phyloP scores from a whole-genome alignment of 2,888 invertebrate species.

The Melipona beecheii region DNA sequence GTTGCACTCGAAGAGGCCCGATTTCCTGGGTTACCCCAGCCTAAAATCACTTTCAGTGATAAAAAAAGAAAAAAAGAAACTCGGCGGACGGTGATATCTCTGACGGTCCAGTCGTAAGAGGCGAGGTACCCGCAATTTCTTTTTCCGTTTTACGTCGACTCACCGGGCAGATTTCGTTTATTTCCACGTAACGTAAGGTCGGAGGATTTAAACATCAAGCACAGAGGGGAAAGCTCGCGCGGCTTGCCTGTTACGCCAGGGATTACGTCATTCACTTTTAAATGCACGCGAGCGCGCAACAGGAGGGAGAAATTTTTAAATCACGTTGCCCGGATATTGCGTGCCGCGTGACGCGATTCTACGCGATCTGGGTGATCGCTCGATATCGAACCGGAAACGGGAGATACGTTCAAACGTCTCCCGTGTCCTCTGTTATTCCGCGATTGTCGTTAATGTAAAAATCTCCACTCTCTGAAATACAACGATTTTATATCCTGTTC shows the following conservation, averaged over 20 bases:
- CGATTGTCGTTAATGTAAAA: background rate
- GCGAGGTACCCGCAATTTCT: background rate
- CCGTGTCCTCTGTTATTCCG: background rate
- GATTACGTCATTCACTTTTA: constrained; percentile 48
- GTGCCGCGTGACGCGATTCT: background rate
- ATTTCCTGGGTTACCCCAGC: too few species aligned
- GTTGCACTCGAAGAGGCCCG: too few species aligned
- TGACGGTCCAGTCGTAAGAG: background rate
- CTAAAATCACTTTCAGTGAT: too few species aligned
- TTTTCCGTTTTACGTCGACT: background rate
- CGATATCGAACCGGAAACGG: constrained; percentile 24
- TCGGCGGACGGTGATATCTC: background rate
- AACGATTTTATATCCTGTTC: too few species aligned
- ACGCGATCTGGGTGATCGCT: constrained; percentile 19
- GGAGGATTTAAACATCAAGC: constrained; percentile 29
- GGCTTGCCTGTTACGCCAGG: constrained; percentile 10
- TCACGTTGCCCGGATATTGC: constrained; percentile 42
- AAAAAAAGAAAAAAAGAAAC: too few species aligned
- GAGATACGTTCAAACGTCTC: constrained; percentile 4
- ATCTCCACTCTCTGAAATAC: background rate
- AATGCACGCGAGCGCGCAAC: constrained; percentile 39
- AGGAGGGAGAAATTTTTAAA: constrained; percentile 46
- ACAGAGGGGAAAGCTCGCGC: constrained; percentile 3
- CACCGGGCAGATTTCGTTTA: constrained; percentile 14
- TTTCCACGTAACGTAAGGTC: constrained; percentile 16